phyloP scores from a whole-genome alignment of 2,888 invertebrate species.

The Trichopoda pennipes region DNA sequence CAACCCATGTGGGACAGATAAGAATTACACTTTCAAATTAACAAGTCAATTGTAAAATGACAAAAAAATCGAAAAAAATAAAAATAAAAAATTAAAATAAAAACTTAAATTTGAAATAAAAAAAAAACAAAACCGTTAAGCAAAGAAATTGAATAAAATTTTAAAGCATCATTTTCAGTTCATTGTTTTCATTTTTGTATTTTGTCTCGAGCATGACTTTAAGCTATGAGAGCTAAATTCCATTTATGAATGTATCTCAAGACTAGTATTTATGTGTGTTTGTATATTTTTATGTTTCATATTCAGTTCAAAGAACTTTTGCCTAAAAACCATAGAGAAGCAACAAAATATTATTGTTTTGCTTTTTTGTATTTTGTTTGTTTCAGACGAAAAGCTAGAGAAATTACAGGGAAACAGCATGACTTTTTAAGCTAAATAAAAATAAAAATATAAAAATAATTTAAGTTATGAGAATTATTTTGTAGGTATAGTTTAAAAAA shows the following conservation, averaged over 20 bases:
- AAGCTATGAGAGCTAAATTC: constrained; percentile 9
- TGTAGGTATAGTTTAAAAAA: too few species aligned
- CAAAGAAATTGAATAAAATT: constrained; percentile 12
- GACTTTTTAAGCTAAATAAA: neutral
- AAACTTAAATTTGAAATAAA: too few species aligned
- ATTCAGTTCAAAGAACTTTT: constrained; percentile 47
- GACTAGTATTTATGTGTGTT: neutral
- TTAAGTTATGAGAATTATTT: too few species aligned
- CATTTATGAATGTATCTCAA: constrained; percentile 5
- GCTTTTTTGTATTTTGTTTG: neutral
- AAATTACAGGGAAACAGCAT: constrained; percentile 23
- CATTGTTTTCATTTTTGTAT: neutral
- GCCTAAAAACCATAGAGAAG: constrained; percentile 9
- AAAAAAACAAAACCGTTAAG: too few species aligned
- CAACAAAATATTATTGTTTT: constrained; percentile 17
- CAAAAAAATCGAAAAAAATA: constrained; percentile 11
- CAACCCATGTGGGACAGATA: constrained; percentile 19
- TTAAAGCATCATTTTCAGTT: constrained; percentile 33
- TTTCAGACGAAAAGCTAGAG: neutral
- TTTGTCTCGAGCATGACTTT: constrained; percentile 21
- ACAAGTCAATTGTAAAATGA: constrained; percentile 40
- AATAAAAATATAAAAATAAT: neutral
- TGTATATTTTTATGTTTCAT: constrained; percentile 1
- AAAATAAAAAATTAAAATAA: too few species aligned
- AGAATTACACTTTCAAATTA: constrained; percentile 52